Evolutionary conservation across 2,113 vertebrate species (phyloP).

Genomic region (Apeltes quadracus): DNA sequence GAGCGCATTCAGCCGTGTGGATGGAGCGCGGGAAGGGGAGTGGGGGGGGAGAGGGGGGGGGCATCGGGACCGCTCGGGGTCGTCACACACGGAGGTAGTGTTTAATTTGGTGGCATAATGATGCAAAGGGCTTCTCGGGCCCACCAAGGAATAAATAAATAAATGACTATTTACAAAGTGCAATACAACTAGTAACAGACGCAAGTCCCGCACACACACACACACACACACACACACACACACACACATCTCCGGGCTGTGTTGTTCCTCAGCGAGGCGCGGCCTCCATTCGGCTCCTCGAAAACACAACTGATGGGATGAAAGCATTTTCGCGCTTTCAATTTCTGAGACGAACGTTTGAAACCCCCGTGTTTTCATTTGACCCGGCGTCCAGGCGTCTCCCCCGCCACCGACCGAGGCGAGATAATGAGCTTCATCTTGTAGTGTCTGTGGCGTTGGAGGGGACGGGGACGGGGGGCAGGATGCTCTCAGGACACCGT

Average conservation of each 20-base stretch:
- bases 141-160: too few relatives aligned
- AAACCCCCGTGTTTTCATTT: constrained; percentile 19
- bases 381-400: constrained; percentile 31
- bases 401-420: constrained; percentile 7
- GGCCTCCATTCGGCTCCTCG: constrained; percentile 9
- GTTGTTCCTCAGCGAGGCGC: background rate
- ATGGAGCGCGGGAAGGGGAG: background rate
- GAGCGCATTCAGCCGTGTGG: too few relatives aligned
- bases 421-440: constrained; percentile 47
- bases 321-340: constrained; percentile 7
- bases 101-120: constrained; percentile 41
- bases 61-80: background rate
- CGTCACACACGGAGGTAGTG: constrained; percentile 32
- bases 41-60: too few relatives aligned
- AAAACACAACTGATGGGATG: constrained; percentile 14
- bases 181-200: background rate
- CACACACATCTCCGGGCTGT: background rate
- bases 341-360: background rate
- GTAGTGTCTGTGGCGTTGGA: background rate
- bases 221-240: background rate
- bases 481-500: constrained; percentile 27
- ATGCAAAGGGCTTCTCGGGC: constrained; percentile 16
- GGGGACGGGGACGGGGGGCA: background rate
- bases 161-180: constrained; percentile 3
- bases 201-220: background rate